Percentiles rank a stretch among this genome's conserved stretches.
These are phyloP conservation scores for Cremastinae sp. DNA, from an alignment of 2,888 invertebrate genomes.

Conservation along the genomic window DNA sequence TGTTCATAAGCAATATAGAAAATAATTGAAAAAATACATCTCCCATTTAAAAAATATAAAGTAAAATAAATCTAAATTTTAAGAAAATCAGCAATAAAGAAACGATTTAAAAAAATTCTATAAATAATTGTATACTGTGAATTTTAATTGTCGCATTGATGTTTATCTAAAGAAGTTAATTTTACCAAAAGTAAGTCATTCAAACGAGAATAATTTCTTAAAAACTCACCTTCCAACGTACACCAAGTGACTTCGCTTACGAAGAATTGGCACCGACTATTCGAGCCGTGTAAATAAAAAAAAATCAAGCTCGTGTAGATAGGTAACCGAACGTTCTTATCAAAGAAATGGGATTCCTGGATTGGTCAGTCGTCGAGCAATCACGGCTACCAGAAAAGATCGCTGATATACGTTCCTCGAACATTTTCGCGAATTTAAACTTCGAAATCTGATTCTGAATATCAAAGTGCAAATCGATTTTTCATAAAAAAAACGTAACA, in stretches of 20 bases:
- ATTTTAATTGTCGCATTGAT: too few species aligned
- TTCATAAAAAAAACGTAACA: background rate
- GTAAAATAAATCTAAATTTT: too few species aligned
- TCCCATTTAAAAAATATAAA: too few species aligned
- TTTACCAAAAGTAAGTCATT: background rate
- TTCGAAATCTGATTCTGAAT: slow-evolving; percentile 2
- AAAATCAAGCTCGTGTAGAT: background rate
- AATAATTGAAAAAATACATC: too few species aligned
- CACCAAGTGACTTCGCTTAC: slow-evolving; percentile 4
- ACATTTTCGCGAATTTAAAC: background rate
- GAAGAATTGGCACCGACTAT: slow-evolving; percentile 26
- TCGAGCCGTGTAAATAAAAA: slow-evolving; percentile 17
- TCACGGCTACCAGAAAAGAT: slow-evolving; percentile 23
- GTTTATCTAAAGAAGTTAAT: too few species aligned
- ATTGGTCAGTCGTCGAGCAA: slow-evolving; percentile 53
- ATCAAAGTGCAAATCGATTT: background rate
- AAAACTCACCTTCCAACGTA: slow-evolving; percentile 30
- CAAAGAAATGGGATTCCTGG: slow-evolving; percentile 32
- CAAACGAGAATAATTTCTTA: background rate
- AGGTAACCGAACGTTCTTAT: slow-evolving; percentile 46
- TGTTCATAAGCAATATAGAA: too few species aligned
- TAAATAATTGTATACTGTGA: too few species aligned
- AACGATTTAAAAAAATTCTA: too few species aligned
- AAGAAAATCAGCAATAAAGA: too few species aligned
- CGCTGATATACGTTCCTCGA: background rate